A percentile compares a stretch with the other conserved stretches of the same genome.
Conservation (phyloP, 1,140 invertebrate genomes). For the Teleopsis dalmanni region DNA sequence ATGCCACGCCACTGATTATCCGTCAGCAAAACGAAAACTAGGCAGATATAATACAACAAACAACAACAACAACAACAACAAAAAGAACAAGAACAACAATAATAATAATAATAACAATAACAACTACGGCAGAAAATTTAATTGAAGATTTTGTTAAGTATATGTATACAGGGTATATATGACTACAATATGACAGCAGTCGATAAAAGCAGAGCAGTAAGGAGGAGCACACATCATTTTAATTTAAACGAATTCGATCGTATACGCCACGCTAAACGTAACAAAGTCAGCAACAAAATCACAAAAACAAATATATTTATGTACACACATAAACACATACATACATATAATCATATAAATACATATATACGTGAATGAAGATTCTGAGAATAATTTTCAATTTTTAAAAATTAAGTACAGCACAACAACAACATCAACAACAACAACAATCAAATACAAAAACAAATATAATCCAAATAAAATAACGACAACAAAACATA, state of each 20-base stretch:
- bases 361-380: conserved; percentile 7
- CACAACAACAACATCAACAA: neutral
- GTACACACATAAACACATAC: neutral
- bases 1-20: no score
- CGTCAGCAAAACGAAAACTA: no score
- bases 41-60: no score
- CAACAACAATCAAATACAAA: conserved; percentile 3
- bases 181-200: no score
- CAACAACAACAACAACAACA: neutral
- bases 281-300: neutral
- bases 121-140: conserved; percentile 1
- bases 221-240: no score
- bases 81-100: no score
- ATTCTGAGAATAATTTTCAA: conserved; percentile 38
- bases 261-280: neutral
- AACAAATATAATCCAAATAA: neutral
- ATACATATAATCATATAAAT: neutral
- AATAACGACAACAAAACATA: neutral
- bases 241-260: no score
- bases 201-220: no score
- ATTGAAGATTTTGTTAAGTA: no score
- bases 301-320: neutral
- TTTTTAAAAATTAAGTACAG: conserved; percentile 9
- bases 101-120: no score
- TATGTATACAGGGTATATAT: no score